Evolutionary conservation across 2,888 invertebrate species (phyloP).

Genomic region (Metopia argyrocephala): DNA sequence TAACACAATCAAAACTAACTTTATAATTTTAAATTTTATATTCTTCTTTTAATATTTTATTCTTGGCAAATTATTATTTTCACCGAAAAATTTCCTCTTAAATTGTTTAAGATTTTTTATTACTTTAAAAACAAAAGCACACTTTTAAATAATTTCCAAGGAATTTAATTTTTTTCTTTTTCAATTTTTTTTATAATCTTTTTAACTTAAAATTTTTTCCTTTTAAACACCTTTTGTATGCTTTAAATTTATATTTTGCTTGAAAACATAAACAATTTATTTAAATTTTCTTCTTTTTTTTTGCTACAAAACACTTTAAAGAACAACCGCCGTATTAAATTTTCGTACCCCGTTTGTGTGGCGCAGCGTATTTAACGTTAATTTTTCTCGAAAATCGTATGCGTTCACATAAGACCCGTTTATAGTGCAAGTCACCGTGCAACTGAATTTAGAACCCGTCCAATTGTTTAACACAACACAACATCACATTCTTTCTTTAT

Average conservation of each 20-base stretch:
- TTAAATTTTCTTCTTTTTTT: constrained; percentile 37
- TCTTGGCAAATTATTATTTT: constrained; percentile 22
- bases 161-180: constrained; percentile 61
- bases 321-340: constrained; percentile 12
- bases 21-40: not conserved
- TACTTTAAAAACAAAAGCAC: not conserved
- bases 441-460: constrained; percentile 69
- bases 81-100: not conserved
- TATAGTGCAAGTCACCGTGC: constrained; percentile 74
- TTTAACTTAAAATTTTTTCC: not conserved
- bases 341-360: constrained; percentile 11
- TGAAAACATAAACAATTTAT: not conserved
- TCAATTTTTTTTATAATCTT: constrained; percentile 1
- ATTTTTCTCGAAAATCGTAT: constrained; percentile 62
- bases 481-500: constrained; percentile 60
- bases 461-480: constrained; percentile 64
- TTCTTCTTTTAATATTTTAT: constrained; percentile 27
- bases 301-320: not conserved
- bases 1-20: not conserved
- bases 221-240: constrained; percentile 2
- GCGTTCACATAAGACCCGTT: constrained; percentile 61
- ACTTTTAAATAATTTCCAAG: constrained; percentile 11
- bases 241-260: constrained; percentile 26
- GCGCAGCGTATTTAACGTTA: not conserved
- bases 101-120: not conserved